Percentiles rank a stretch among this genome's conserved stretches.
These are phyloP conservation scores for Monodelphis domestica DNA, from an alignment of 2,797 vertebrate species.

Conservation along the genomic window DNA sequence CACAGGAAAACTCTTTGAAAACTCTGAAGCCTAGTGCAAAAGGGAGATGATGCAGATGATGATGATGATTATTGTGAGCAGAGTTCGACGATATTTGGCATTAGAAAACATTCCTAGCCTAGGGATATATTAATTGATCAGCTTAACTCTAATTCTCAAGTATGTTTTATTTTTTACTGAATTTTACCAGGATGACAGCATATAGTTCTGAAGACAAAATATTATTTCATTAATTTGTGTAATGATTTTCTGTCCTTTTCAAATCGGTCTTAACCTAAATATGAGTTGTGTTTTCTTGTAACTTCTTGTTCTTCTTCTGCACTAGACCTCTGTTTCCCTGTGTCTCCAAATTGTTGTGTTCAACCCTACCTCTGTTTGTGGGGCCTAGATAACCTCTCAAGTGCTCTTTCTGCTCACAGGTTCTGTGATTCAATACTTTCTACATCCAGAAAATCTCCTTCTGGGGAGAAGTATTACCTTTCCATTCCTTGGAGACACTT, in stretches of 20 bases:
- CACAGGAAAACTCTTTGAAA: not conserved
- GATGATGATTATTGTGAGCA: accelerated
- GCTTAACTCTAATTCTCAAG: accelerated
- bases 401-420: not conserved
- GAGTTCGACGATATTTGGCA: accelerated
- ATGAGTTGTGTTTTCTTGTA: accelerated
- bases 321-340: accelerated
- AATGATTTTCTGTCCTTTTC: not conserved
- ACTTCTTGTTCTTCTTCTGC: accelerated
- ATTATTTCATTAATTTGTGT: not conserved
- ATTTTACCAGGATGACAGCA: not conserved
- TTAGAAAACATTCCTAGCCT: accelerated
- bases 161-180: accelerated
- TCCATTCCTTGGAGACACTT: not conserved
- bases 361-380: accelerated
- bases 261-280: not conserved
- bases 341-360: not conserved
- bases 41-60: no score
- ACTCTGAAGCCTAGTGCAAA: not conserved
- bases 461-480: not conserved
- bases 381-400: not conserved
- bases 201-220: not conserved
- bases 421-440: not conserved
- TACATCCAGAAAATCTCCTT: not conserved
- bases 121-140: accelerated